Base-by-base conservation (phyloP, 2,888 invertebrate genomes). In the Scaptomyza reducta region DNA sequence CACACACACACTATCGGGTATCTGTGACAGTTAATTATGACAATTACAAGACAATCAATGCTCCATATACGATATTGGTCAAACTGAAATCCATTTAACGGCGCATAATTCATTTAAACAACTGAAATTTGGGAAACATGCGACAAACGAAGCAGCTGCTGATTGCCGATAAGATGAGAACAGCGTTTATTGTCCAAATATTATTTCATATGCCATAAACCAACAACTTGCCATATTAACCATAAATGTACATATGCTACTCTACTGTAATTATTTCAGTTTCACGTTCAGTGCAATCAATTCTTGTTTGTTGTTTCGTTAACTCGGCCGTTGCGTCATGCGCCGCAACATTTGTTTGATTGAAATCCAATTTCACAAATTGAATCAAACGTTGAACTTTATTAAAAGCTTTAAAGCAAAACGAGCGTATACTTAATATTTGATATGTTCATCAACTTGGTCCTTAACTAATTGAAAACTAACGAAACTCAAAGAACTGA, bases 21-120 rank as follows among this genome's bases (percentile, higher is more conserved):
- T 42, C 16, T 33, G 16, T 45, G 40, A 14, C 60, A 60, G 72
- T 69, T 75, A 75, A 75, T 78, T 77, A 75, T 69, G 60, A 78
- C 75, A 77, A 77, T 78, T 72, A 78, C 70, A 58, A 42, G 55
- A 57, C 75, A 72, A 70, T 78, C 79, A 79, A 77, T 75, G 68
- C 45, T 54, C 57, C 59, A 75, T 75, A 68, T 70, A 69, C 70
- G 75, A 61, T 42, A 50, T n/a, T 53, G 57, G 58, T 50, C 42
- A 50, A 31, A 54, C 58, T 35, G 54, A 64, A 75, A 64, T 78
- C 65, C 72, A 74, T 69, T 77, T 69, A 75, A 72, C 60, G 68
- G 59, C 62, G 53, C 57, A 69, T 78, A 73, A 79, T 67, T 75
- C 73, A 75, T 69, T 78, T 68, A 71, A 35, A 51, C 55, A 46